Conservation (phyloP, 2,113 vertebrate species). For the Uropsilus gracilis region DNA sequence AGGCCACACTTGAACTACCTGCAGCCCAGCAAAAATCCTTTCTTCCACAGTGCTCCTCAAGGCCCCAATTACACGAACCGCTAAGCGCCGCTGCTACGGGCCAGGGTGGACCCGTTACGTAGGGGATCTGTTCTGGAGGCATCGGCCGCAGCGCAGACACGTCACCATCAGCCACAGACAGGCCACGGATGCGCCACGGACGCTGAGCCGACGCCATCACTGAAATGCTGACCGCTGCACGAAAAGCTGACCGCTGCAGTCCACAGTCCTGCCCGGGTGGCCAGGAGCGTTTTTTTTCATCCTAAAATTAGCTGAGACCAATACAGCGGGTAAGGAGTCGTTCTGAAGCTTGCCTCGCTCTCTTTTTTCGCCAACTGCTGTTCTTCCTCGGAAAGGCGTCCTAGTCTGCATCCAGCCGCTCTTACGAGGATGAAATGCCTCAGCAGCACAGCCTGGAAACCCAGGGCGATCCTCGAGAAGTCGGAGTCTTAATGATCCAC, state of each 20-base stretch:
- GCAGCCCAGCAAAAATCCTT: neutral
- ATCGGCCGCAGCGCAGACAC: too few species aligned
- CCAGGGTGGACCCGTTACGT: neutral
- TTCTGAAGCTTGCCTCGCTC: too few species aligned
- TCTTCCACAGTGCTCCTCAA: neutral
- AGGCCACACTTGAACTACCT: slow-evolving; percentile 50
- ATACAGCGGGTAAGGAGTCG: neutral
- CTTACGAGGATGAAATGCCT: neutral
- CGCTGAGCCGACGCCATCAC: too few species aligned
- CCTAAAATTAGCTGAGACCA: slow-evolving; percentile 34
- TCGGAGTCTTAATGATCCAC: neutral
- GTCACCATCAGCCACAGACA: too few species aligned
- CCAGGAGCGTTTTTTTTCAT: neutral
- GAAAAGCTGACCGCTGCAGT: too few species aligned
- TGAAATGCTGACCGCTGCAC: too few species aligned
- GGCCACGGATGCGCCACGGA: too few species aligned
- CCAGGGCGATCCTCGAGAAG: neutral
- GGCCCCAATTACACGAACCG: neutral
- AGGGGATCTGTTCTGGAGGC: too few species aligned
- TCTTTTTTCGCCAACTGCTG: neutral
- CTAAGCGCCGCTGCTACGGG: neutral
- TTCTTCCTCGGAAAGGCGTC: neutral
- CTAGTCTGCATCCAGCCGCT: neutral
- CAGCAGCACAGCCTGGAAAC: neutral
- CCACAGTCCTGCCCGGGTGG: too few species aligned